These are phyloP conservation scores for Acronicta alni DNA, from an alignment of 2,888 invertebrate genomes.

Conservation along the genomic window DNA sequence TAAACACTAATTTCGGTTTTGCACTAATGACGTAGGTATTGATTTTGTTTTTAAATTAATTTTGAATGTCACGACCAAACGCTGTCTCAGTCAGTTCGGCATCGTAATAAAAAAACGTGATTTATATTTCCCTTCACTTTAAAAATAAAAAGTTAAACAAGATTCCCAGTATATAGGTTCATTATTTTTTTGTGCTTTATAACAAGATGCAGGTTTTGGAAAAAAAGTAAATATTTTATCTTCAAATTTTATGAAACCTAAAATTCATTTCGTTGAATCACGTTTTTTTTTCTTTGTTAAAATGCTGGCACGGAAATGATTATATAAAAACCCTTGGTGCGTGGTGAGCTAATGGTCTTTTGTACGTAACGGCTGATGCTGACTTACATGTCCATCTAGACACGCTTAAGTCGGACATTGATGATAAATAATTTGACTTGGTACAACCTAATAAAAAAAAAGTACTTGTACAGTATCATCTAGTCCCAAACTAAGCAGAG, in stretches of 20 bases:
- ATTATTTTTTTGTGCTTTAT: constrained; percentile 38
- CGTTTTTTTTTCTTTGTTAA: constrained; percentile 10
- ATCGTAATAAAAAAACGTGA: constrained; percentile 57
- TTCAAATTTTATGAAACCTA: constrained; percentile 20
- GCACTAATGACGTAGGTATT: constrained; percentile 20
- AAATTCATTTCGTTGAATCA: constrained; percentile 11
- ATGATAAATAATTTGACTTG: no score
- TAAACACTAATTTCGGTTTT: constrained; percentile 20
- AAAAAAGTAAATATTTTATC: constrained; percentile 12
- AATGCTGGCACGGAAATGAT: constrained; percentile 3
- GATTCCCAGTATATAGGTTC: constrained; percentile 52
- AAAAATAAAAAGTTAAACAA: constrained; percentile 43
- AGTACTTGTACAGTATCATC: no score
- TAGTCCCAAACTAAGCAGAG: no score
- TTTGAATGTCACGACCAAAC: constrained; percentile 58
- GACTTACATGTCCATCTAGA: no score
- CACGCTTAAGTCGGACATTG: no score
- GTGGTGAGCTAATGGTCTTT: constrained; percentile 2
- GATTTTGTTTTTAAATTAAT: constrained; percentile 40
- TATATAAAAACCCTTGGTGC: constrained; percentile 11
- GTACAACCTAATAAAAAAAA: no score
- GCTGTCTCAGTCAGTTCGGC: constrained; percentile 38
- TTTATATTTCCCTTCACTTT: constrained; percentile 61
- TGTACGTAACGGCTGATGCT: background rate
- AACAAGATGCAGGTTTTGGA: constrained; percentile 21